Base-by-base conservation (phyloP, 2,797 vertebrate genomes). In the Phaenicophaeus curvirostris region DNA sequence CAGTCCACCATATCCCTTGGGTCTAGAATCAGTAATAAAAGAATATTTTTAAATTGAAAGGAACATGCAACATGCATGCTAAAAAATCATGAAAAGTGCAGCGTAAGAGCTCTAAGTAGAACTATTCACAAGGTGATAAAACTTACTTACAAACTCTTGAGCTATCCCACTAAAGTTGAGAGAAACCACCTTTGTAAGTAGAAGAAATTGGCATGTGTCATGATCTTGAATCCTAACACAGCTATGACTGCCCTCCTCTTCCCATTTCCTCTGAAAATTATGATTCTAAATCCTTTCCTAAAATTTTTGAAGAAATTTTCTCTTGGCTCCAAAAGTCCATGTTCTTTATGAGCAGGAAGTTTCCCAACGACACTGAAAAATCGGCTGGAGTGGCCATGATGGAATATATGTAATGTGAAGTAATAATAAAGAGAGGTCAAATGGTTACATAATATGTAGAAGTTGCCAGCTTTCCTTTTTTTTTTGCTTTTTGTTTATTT, bases 341-440 rank as follows among this genome's bases (percentile, higher is more conserved):
- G 6, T 41, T 59, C 11, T 51, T 27, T 35, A 20, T 13, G 20
- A 79, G 9, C 9, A 54, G 5, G 30, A 71, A 28, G 9, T 63
- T 75, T 75, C 8, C n/a, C 10, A 63, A 5, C 19, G 17, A 28
- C 30, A 21, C 8, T 8, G 3, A 50, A 82, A 58, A 68, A 17
- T 9, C 46, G 0, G 0, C 5, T 80, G 21, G 9, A 69, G 14
- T 28, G 8, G 8, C 41, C 24, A 11, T 30, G 23, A 30, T 1
- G 17, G 18, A 79, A 67, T 50, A 66, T 23, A 31, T 5, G 3
- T n/a, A 79, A 27, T 14, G 4, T 15, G 6, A 17, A 58, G 5
- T 35, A 76, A 39, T 2, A 46, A 25, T 25, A 84, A 73, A 55
- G 31, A 12, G 24, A 2, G 3, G 5, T 31, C 11, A 72, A 17